Evolutionary conservation across 2,113 vertebrate species (phyloP).

Genomic region (Pteruthius melanotis): DNA sequence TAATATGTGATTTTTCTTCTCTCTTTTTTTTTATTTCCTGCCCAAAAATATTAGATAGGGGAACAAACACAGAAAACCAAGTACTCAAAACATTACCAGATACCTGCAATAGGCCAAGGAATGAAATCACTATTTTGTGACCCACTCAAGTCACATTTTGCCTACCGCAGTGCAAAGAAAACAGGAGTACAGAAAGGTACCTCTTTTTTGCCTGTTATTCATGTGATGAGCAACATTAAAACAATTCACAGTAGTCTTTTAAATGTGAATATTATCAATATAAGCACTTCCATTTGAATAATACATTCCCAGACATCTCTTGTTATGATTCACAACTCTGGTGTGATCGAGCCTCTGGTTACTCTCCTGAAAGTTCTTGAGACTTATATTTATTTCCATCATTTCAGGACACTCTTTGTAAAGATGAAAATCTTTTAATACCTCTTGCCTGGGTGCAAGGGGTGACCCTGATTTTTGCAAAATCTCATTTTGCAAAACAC

Average conservation of each 20-base stretch:
- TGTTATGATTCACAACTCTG: background rate
- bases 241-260: background rate
- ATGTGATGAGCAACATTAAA: background rate
- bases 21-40: background rate
- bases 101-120: background rate
- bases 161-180: background rate
- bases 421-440: slow-evolving; percentile 46
- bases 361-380: slow-evolving; percentile 13
- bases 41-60: background rate
- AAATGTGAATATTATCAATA: background rate
- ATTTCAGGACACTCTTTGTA: slow-evolving; percentile 15
- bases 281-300: background rate
- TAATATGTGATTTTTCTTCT: background rate
- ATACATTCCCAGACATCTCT: background rate
- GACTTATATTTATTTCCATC: slow-evolving; percentile 18
- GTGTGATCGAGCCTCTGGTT: background rate
- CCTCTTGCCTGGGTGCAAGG: background rate
- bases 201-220: background rate
- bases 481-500: slow-evolving; percentile 52
- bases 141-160: background rate
- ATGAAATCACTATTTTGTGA: background rate
- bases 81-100: background rate
- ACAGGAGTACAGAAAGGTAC: background rate
- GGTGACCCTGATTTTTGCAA: slow-evolving; percentile 21
- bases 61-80: background rate